These are phyloP conservation scores for Squalus acanthias DNA, from an alignment of 2,797 vertebrate genomes.

Conservation along the genomic window DNA sequence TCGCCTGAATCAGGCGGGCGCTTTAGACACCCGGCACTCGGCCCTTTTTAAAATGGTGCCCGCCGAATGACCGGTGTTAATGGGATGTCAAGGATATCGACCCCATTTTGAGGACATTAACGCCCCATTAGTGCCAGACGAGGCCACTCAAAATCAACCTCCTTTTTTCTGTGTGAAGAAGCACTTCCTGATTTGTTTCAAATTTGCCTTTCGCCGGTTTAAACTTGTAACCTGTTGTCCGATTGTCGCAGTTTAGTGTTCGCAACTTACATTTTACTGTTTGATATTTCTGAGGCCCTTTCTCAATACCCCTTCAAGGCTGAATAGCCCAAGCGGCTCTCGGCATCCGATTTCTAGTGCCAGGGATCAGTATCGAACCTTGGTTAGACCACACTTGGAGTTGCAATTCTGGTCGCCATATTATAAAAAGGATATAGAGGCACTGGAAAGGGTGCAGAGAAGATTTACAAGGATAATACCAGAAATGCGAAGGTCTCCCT, in stretches of 20 bases:
- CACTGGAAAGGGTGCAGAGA: no score
- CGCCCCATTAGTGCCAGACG: not conserved
- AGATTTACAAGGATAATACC: no score
- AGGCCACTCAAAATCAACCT: not conserved
- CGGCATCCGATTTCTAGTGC: not conserved
- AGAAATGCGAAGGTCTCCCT: no score
- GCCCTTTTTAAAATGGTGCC: not conserved
- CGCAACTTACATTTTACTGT: not conserved
- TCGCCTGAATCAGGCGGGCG: not conserved
- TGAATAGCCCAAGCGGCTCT: not conserved
- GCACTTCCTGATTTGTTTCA: not conserved
- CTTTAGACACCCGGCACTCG: not conserved
- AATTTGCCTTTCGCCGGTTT: not conserved
- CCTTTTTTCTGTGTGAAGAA: not conserved
- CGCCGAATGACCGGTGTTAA: not conserved
- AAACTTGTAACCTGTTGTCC: not conserved
- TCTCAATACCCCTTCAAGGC: not conserved
- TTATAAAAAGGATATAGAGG: no score
- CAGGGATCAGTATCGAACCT: not conserved
- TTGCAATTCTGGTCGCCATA: no score
- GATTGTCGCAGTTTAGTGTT: not conserved
- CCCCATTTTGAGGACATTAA: not conserved
- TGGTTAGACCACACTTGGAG: no score
- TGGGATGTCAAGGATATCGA: not conserved
- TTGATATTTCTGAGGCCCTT: not conserved